These are phyloP conservation scores for Gryllus bimaculatus DNA, from an alignment of 1,140 invertebrate genomes.

Conservation along the genomic window DNA sequence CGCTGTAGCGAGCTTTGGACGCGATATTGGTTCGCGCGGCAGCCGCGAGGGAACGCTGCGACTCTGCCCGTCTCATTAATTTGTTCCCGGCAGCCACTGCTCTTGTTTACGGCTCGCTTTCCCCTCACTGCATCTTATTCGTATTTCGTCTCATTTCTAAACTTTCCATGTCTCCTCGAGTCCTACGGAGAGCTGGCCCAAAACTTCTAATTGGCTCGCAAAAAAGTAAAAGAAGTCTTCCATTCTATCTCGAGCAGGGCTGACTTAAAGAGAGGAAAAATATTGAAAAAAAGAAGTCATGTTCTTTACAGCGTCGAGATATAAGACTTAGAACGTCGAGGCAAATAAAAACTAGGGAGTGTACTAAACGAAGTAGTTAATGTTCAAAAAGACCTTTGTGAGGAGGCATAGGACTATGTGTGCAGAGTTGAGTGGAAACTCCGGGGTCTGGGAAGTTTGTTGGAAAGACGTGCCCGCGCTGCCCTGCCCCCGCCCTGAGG, in stretches of 20 bases:
- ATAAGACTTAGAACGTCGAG: not conserved
- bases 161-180: not conserved
- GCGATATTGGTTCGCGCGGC: not conserved
- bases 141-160: constrained; percentile 5
- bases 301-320: not conserved
- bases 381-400: not conserved
- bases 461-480: no score
- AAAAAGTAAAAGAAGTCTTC: not conserved
- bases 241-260: not conserved
- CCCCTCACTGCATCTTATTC: not conserved
- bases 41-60: not conserved
- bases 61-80: not conserved
- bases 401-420: not conserved
- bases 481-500: no score
- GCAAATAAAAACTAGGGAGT: not conserved
- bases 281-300: not conserved
- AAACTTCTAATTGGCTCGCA: not conserved
- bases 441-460: no score
- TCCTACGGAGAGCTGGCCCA: not conserved
- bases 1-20: not conserved
- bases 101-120: not conserved
- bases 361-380: not conserved
- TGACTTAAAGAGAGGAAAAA: not conserved
- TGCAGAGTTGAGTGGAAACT: not conserved
- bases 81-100: not conserved